Base-by-base conservation (phyloP, 2,113 vertebrate species). In the Pyrgilauda ruficollis region DNA sequence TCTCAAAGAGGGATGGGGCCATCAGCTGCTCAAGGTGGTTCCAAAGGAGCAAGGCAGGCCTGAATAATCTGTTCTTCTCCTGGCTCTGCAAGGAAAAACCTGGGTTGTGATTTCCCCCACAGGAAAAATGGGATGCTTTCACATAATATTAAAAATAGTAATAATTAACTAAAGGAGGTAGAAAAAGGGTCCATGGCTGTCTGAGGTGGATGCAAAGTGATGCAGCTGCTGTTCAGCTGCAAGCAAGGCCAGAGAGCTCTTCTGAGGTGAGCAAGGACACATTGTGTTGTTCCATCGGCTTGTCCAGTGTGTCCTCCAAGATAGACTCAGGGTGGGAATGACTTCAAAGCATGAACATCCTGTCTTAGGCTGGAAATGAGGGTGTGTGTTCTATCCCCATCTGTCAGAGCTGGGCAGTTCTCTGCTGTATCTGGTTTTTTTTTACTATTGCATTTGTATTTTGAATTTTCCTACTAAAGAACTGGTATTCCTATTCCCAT, bases 381-480 rank as follows among this genome's bases (percentile, higher is more conserved):
- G 21, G 0, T n/a, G 56, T 35, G 55, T 5, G 3, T 15, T 58
- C 14, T 23, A 2, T 15, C 5, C 0, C 33, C 33, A 7, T 7
- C 2, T 35, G 33, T n/a, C 21, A 35, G 56, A 23, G 55, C 21
- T n/a, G 33, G 56, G 33, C 56, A 58, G 56, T 10, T 58, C 56
- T 58, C 56, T 58, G 33, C 56, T 58, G 56, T 15, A 33, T 30
- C 7, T 27, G n/a, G n/a, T 5, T 53, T 53, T 14, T 9, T 56
- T 33, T 33, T 10, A 56, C 9, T 15, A 23, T 22, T n/a, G 13
- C 20, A 23, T 58, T 23, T n/a, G 6, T 56, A n/a, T 23, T 58
- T 58, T 58, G 0, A n/a, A 14, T 22, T n/a, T 58, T n/a, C 21
- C 55, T 23, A 23, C 0, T 58, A 23, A 23, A 58, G 9, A 58